Base-by-base conservation (phyloP, 2,797 vertebrate species). In the Taeniopygia guttata region DNA sequence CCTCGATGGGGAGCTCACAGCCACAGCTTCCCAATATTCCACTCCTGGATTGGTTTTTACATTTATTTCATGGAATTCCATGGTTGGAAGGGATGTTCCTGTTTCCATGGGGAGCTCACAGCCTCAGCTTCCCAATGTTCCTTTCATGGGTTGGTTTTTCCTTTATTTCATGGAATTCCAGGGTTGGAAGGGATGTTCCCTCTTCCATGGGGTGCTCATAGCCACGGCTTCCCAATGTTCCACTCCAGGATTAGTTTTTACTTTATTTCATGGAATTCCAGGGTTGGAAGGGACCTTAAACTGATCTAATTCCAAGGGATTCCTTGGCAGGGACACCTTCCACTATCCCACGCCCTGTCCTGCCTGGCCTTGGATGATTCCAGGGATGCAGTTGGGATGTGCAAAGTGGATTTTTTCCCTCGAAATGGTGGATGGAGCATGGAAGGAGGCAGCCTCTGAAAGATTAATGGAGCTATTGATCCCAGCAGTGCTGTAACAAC, bases 401-500 rank as follows among this genome's bases (percentile, higher is more conserved):
- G 3, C 68, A 46, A 22, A 30, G 60, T 30, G 68, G 14, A 32
- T 1, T 49, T 76, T 78, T 67, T 8, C 30, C 58, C 16, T 52
- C 5, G 5, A 16, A 59, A 38, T 13, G 7, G 0, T 20, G 64
- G 56, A 21, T n/a, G 5, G 32, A 16, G 9, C 48, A 34, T 3
- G 78, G 84, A 52, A 87, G 18, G n/a, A 82, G 59, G 40, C 72
- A n/a, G 67, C 49, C 3, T 67, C 73, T 59, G 34, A 54, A 82
- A 95, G 76, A 89, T 91, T 36, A 42, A 62, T 88, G 54, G 54
- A 49, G 13, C n/a, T 79, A 84, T 91, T 95, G 95, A 93, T 96
- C 75, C 42, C 49, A 17, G 46, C 77, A 73, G 18, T 23, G 49
- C 76, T 63, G 56, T 48, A 89, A 93, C 91, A 56, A 38, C 55